A percentile compares a stretch with the other conserved stretches of the same genome.
phyloP scores from a whole-genome alignment of 1,140 invertebrate genomes.

The Lethrus apterus region DNA sequence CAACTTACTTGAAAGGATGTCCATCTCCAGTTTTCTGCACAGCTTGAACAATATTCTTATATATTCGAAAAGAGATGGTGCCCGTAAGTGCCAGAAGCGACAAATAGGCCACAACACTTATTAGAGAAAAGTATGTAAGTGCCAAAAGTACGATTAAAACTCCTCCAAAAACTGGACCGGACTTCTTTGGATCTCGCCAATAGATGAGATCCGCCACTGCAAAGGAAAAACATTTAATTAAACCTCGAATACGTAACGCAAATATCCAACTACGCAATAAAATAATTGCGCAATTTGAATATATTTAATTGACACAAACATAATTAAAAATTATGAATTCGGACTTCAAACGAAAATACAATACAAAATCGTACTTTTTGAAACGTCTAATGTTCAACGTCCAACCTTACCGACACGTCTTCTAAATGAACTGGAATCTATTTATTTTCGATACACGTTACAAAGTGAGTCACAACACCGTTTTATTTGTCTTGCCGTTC shows the following conservation, averaged over 20 bases:
- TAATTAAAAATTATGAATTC: too few species aligned
- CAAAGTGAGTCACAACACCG: neutral
- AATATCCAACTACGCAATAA: neutral
- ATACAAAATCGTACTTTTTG: neutral
- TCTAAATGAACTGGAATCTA: too few species aligned
- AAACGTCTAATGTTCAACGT: neutral
- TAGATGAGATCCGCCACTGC: conserved; percentile 80
- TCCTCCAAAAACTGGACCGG: conserved; percentile 83
- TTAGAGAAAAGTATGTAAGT: conserved; percentile 88
- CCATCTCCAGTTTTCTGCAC: conserved; percentile 95
- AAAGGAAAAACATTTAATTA: conserved; percentile 20
- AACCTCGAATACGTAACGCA: neutral
- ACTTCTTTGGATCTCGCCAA: conserved; percentile 92
- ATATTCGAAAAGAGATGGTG: conserved; percentile 88
- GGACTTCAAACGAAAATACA: neutral
- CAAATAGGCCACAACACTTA: conserved; percentile 89
- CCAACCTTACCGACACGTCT: neutral
- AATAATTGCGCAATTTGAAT: too few species aligned
- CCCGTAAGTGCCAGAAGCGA: conserved; percentile 75
- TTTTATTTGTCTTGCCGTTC: neutral
- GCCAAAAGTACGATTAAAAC: conserved; percentile 82
- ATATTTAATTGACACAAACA: too few species aligned
- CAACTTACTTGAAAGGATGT: conserved; percentile 92
- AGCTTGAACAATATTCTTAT: conserved; percentile 91
- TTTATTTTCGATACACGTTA: conserved; percentile 1